Base-by-base conservation (phyloP, 2,113 vertebrate genomes). In the Nanorana parkeri region DNA sequence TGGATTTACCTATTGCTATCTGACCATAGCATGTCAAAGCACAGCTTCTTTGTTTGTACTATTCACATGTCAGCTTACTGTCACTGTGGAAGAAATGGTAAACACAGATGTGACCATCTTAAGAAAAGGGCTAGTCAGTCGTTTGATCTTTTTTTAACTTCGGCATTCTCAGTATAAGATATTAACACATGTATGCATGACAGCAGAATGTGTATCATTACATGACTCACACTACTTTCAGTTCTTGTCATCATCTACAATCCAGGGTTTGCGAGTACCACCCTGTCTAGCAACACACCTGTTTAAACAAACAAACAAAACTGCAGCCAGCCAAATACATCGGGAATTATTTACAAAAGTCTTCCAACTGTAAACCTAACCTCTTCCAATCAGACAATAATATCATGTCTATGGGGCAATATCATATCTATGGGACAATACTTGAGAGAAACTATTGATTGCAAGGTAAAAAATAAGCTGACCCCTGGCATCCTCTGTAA, bases 61-160 rank as follows among this genome's bases (percentile, higher is more conserved):
- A 80, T 80, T 80, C 78, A 80, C 78, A 80, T 80, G 78, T 80
- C 78, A 80, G 78, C 66, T 80, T 80, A 80, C 29, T 69, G 78
- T 80, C 78, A 69, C 66, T 69, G 47, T 24, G 52, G 32, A 41
- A 80, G 67, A 69, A 80, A 80, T 47, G 55, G 67, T 80, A 80
- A 80, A 80, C 78, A 80, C 67, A 61, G 66, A 71, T 80, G 78
- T 80, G 78, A 71, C 78, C 78, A 80, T 80, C 78, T 71, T 69
- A 69, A 80, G 77, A 79, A 80, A 80, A 69, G 78, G 78, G 78
- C 66, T 69, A 80, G 66, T 61, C 67, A 69, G 19, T 60, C 29
- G 65, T 80, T 80, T 80, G 78, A 80, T 80, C 78, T 80, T 80
- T 68, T 69, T 80, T 80, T 69, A 80, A 69, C 78, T 80, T 69